These are phyloP conservation scores for Trachelus stipa DNA, from an alignment of 2,888 invertebrate species.

Conservation along the genomic window DNA sequence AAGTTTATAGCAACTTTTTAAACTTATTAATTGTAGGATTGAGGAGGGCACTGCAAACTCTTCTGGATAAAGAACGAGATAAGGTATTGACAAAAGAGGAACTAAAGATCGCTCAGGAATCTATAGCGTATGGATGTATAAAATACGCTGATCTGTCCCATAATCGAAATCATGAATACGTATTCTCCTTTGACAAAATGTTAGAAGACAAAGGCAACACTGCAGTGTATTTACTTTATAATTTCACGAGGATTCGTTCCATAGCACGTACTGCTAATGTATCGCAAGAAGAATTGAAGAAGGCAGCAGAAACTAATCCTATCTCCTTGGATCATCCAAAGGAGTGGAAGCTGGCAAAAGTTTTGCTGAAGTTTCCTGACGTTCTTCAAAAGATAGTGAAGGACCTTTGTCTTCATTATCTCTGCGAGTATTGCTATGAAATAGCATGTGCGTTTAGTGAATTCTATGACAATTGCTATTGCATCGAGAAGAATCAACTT, in stretches of 20 bases:
- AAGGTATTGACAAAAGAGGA: constrained; percentile 85
- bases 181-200: constrained; percentile 99
- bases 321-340: constrained; percentile 87
- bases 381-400: constrained; percentile 83
- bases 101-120: constrained; percentile 84
- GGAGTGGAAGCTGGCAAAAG: constrained; percentile 95
- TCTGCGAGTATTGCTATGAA: constrained; percentile 97
- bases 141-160: constrained; percentile 98
- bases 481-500: constrained; percentile 89
- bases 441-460: constrained; percentile 93
- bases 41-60: constrained; percentile 82
- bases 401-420: constrained; percentile 84
- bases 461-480: constrained; percentile 98
- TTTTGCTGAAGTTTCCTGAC: constrained; percentile 87
- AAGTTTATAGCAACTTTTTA: neutral
- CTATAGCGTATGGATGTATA: constrained; percentile 97
- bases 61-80: constrained; percentile 88
- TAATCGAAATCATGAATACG: constrained; percentile 92
- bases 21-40: constrained; percentile 68
- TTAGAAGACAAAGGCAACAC: constrained; percentile 99
- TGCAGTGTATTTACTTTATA: constrained; percentile 96
- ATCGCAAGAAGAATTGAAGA: constrained; percentile 72
- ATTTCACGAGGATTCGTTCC: constrained; percentile 92
- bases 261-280: constrained; percentile 85
- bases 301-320: constrained; percentile 72